Percentiles rank a stretch among this genome's conserved stretches.
phyloP scores from a whole-genome alignment of 2,113 vertebrate genomes.

The Emberiza fucata region DNA sequence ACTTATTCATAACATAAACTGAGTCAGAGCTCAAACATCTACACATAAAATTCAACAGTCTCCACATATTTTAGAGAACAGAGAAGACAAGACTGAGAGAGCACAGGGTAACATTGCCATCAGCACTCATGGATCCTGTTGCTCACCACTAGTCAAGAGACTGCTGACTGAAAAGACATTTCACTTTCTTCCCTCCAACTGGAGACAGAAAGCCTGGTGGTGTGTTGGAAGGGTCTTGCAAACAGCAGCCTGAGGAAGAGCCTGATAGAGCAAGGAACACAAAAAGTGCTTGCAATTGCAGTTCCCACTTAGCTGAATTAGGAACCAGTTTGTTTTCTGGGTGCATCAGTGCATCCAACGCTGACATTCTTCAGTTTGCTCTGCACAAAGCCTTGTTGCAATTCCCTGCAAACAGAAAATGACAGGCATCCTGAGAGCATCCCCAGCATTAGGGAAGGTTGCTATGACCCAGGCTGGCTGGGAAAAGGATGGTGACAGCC shows the following conservation, averaged over 20 bases:
- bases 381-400: not conserved
- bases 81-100: not conserved
- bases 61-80: not conserved
- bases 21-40: not conserved
- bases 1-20: not conserved
- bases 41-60: not conserved
- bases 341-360: not conserved
- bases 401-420: not conserved
- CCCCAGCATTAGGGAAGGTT: not conserved
- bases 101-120: not conserved
- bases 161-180: not conserved
- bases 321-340: not conserved
- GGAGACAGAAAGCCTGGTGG: not conserved
- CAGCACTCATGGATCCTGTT: not conserved
- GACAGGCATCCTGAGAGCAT: not conserved
- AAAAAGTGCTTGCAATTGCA: accelerated
- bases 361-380: not conserved
- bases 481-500: not conserved
- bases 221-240: not conserved
- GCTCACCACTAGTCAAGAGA: not conserved
- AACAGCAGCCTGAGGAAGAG: not conserved
- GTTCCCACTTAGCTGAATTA: not conserved
- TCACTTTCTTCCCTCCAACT: not conserved
- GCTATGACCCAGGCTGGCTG: not conserved
- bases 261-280: not conserved